A percentile compares a stretch with the other conserved stretches of the same genome.
Evolutionary conservation across 2,888 invertebrate genomes (phyloP).

Genomic region (Alentia gelatinosa): DNA sequence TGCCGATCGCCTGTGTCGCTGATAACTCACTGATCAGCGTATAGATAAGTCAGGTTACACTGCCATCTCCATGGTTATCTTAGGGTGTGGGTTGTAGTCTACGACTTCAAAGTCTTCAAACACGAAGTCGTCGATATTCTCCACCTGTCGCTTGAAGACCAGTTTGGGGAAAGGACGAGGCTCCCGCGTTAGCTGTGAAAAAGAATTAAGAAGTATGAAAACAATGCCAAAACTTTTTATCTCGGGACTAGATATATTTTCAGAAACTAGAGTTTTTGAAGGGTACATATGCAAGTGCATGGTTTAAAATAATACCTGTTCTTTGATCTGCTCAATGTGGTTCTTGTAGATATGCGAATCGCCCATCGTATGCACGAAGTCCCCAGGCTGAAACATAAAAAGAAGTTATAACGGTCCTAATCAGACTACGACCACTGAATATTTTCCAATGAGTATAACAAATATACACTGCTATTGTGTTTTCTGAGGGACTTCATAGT

Average conservation of each 20-base stretch:
- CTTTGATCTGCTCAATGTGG: constrained; percentile 90
- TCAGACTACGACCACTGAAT: too few species aligned
- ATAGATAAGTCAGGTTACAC: too few species aligned
- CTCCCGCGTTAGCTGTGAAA: constrained; percentile 85
- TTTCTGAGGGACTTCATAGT: too few species aligned
- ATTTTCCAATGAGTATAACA: too few species aligned
- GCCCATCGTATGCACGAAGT: constrained; percentile 96
- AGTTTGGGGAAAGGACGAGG: constrained; percentile 91
- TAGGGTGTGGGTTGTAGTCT: constrained; percentile 92
- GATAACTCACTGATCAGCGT: too few species aligned
- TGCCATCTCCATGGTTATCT: constrained; percentile 96
- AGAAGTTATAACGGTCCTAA: too few species aligned
- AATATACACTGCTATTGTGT: too few species aligned
- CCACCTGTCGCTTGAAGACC: constrained; percentile 87
- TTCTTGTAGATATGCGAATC: constrained; percentile 97
- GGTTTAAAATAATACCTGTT: constrained; percentile 87
- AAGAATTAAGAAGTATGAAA: not conserved
- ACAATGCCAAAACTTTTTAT: not conserved
- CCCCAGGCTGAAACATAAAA: constrained; percentile 86
- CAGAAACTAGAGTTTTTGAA: not conserved
- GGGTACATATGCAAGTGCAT: not conserved
- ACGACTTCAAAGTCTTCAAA: constrained; percentile 92
- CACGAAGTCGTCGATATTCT: constrained; percentile 91
- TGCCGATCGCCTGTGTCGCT: too few species aligned
- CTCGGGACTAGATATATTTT: not conserved